Evolutionary conservation across 2,797 vertebrate genomes (phyloP).

Genomic region (Gila robusta): DNA sequence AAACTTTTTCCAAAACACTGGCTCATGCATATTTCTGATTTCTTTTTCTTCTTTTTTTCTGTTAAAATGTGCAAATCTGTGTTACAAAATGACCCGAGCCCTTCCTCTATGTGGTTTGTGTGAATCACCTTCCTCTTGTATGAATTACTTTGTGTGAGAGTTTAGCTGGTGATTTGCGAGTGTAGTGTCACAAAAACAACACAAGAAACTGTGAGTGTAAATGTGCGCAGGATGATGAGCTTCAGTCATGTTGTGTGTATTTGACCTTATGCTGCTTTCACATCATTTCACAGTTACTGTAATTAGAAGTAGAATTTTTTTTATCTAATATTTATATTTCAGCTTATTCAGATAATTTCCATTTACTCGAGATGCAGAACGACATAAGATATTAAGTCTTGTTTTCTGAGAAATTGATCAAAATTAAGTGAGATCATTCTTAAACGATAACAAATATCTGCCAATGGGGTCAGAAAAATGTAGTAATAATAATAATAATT

Average conservation of each 20-base stretch:
- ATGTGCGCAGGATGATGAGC: neutral
- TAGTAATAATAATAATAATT: neutral
- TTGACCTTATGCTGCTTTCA: constrained; percentile 17
- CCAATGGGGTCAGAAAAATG: neutral
- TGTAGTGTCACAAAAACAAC: neutral
- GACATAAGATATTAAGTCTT: neutral
- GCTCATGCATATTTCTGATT: neutral
- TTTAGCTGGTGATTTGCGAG: neutral
- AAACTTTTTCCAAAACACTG: neutral
- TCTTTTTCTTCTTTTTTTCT: neutral
- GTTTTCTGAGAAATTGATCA: neutral
- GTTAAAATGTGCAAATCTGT: neutral
- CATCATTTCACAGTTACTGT: constrained; percentile 3
- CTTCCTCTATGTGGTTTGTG: neutral
- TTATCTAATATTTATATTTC: neutral
- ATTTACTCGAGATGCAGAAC: neutral
- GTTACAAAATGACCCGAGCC: neutral
- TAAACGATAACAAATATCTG: neutral
- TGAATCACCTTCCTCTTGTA: neutral
- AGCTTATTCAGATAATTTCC: neutral
- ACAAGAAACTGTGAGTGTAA: neutral
- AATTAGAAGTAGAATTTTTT: neutral
- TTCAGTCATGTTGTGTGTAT: constrained; percentile 15
- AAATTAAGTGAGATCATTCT: neutral
- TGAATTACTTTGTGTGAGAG: neutral